Evolutionary conservation across 2,113 vertebrate species (phyloP).

Genomic region (Steatornis caripensis): DNA sequence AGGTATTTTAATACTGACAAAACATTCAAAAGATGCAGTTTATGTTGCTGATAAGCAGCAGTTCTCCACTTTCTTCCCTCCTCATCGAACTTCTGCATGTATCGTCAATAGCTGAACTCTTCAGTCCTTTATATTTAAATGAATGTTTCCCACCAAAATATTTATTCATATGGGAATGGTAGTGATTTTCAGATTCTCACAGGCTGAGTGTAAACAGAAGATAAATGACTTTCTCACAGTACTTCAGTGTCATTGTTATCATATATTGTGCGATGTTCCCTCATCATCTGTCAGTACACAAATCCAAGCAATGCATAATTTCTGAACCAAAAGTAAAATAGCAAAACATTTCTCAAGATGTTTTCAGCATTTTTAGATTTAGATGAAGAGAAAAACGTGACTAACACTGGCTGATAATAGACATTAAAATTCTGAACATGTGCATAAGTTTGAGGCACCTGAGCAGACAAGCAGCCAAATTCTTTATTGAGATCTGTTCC

Average conservation of each 20-base stretch:
- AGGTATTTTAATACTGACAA: conserved; percentile 44
- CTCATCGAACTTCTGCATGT: conserved; percentile 36
- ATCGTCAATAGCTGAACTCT: conserved; percentile 11
- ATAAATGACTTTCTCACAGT: conserved; percentile 72
- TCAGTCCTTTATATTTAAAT: conserved; percentile 67
- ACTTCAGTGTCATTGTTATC: conserved; percentile 66
- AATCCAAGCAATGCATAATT: conserved; percentile 66
- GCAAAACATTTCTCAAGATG: conserved; percentile 68
- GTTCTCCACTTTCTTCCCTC: conserved; percentile 43
- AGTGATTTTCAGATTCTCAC: conserved; percentile 72
- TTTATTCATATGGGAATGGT: conserved; percentile 71
- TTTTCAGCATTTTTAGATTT: conserved; percentile 63
- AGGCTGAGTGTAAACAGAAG: conserved; percentile 64
- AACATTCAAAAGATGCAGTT: conserved; percentile 46
- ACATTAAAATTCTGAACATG: conserved; percentile 51
- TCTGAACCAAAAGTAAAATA: conserved; percentile 69
- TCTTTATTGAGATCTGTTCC: neutral
- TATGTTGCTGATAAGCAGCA: conserved; percentile 61
- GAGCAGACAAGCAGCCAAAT: neutral
- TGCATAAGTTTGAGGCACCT: neutral
- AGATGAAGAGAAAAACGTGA: conserved; percentile 51
- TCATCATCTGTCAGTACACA: conserved; percentile 69
- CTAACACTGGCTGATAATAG: neutral
- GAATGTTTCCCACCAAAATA: conserved; percentile 70
- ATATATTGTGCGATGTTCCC: conserved; percentile 62